Conservation (phyloP, 2,113 vertebrate genomes). For the Oncorhynchus gorbuscha region DNA sequence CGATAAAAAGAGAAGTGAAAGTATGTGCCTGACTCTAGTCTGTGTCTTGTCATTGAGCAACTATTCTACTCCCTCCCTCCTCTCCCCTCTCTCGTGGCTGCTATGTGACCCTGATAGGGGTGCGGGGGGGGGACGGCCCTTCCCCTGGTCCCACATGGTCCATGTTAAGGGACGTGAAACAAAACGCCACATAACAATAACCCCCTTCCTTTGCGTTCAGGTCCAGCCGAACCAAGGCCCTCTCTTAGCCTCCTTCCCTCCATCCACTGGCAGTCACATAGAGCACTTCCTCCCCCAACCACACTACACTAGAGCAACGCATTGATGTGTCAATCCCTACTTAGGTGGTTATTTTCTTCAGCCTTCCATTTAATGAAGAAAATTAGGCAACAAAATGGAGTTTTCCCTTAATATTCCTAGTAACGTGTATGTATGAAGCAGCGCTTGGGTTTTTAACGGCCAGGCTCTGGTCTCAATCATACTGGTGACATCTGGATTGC, state of each 20-base stretch:
- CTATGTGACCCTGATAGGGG: slow-evolving; percentile 52
- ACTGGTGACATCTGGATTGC: slow-evolving; percentile 81
- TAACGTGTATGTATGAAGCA: slow-evolving; percentile 65
- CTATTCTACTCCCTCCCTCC: slow-evolving; percentile 47
- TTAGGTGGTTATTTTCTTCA: slow-evolving; percentile 51
- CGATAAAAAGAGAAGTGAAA: slow-evolving; percentile 26
- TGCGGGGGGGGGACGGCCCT: neutral
- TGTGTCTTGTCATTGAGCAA: slow-evolving; percentile 52
- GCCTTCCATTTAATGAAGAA: slow-evolving; percentile 34
- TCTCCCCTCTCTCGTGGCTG: slow-evolving; percentile 41
- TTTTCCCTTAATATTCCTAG: slow-evolving; percentile 40
- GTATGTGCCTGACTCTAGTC: slow-evolving; percentile 11
- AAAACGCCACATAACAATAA: slow-evolving; percentile 66
- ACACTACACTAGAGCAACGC: slow-evolving; percentile 58
- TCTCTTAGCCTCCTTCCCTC: slow-evolving; percentile 2
- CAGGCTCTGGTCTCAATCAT: slow-evolving; percentile 85
- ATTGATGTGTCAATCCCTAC: slow-evolving; percentile 66
- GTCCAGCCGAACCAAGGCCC: slow-evolving; percentile 43
- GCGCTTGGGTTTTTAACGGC: slow-evolving; percentile 73
- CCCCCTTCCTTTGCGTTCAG: slow-evolving; percentile 63
- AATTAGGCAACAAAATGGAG: slow-evolving; percentile 23
- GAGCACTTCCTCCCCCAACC: slow-evolving; percentile 35
- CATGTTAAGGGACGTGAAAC: slow-evolving; percentile 75
- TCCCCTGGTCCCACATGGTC: slow-evolving; percentile 69
- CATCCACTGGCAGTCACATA: slow-evolving; percentile 43